Percentiles rank a stretch among this genome's conserved stretches.
Conservation (phyloP, 64 coral and sea anemone genomes). For the Platygyra sinensis region DNA sequence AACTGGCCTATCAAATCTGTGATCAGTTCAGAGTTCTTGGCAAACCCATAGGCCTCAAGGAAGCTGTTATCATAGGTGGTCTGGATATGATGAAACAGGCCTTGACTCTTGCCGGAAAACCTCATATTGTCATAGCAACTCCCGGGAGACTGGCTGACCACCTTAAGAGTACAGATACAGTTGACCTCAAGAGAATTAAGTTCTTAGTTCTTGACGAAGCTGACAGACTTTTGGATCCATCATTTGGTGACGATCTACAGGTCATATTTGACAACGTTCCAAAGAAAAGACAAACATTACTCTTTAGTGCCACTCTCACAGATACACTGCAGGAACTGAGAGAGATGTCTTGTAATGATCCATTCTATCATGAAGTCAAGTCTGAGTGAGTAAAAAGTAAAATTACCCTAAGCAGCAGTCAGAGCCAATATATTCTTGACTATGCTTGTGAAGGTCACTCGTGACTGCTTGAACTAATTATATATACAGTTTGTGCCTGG, state of each 20-base stretch:
- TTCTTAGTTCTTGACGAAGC: constrained; percentile 96
- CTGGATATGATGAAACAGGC: constrained; percentile 98
- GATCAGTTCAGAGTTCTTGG: constrained; percentile 95
- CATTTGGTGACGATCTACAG: constrained; percentile 82
- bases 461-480: too few species aligned
- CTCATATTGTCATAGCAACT: constrained; percentile 99
- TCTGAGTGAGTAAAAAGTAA: constrained; percentile 67
- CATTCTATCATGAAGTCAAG: constrained; percentile 90
- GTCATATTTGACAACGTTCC: constrained; percentile 86
- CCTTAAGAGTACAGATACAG: constrained; percentile 92
- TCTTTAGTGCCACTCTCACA: constrained; percentile 95
- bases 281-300: constrained; percentile 82
- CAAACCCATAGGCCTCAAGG: constrained; percentile 83
- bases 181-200: constrained; percentile 80
- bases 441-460: too few species aligned
- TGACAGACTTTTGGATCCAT: constrained; percentile 83
- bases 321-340: constrained; percentile 86
- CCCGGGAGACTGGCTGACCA: constrained; percentile 96
- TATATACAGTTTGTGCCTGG: too few species aligned
- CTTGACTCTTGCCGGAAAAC: constrained; percentile 71
- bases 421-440: too few species aligned
- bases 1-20: constrained; percentile 92
- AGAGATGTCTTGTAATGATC: constrained; percentile 67
- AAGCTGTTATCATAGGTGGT: constrained; percentile 82
- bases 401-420: neutral